phyloP scores from a whole-genome alignment of 2,888 invertebrate genomes.

The Agrypnus murinus region DNA sequence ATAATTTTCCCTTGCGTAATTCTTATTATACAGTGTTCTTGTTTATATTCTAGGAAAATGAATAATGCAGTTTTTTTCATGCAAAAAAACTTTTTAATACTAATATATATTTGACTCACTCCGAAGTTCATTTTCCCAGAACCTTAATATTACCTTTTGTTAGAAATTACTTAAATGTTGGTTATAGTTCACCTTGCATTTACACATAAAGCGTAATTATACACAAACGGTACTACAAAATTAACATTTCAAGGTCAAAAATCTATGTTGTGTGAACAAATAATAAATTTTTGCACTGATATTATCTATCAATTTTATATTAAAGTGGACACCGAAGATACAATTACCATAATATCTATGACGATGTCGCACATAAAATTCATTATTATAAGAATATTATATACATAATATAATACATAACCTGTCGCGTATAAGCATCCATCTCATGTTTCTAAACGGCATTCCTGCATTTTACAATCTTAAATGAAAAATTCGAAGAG shows the following conservation, averaged over 20 bases:
- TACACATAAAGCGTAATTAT: conserved; percentile 43
- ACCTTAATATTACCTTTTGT: conserved; percentile 14
- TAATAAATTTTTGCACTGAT: conserved; percentile 25
- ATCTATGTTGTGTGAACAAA: conserved; percentile 40
- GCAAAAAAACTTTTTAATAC: not conserved
- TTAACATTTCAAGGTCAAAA: conserved; percentile 41
- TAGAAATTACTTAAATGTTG: conserved; percentile 28
- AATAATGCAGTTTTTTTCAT: too few species aligned
- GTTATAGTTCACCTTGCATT: conserved; percentile 37
- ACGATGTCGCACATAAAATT: too few species aligned
- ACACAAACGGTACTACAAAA: conserved; percentile 39
- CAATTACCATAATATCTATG: not conserved
- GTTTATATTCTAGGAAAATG: too few species aligned
- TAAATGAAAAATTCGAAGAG: conserved; percentile 41
- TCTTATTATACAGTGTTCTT: too few species aligned
- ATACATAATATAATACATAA: not conserved
- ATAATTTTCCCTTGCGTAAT: too few species aligned
- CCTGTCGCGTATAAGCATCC: conserved; percentile 36
- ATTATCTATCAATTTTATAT: conserved; percentile 4
- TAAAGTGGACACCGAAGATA: not conserved
- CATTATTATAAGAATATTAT: too few species aligned
- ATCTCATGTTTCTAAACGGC: conserved; percentile 50
- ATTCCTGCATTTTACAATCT: conserved; percentile 47
- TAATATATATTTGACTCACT: not conserved
- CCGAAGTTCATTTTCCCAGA: conserved; percentile 9